Base-by-base conservation (phyloP, 1,140 invertebrate species). In the Lepidurus apus region DNA sequence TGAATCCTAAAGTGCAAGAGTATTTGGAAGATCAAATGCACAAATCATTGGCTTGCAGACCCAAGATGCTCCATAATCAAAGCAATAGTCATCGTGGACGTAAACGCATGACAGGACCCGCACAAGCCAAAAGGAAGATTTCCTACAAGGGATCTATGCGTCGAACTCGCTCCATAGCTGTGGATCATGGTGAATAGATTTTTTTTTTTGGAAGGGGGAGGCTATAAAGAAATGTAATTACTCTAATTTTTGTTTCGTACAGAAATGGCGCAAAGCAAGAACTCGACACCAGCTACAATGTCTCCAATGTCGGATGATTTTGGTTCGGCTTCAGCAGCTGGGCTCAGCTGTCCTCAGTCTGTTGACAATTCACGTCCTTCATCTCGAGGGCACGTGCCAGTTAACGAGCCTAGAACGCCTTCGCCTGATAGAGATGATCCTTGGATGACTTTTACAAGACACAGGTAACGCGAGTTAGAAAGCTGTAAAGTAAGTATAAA, bases 11-110 rank as follows among this genome's bases (percentile, higher is more conserved):
- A 88, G 93, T 96, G 7, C 91, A 93, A 82, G 90, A 92, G 82
- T 96, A 96, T 86, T 86, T 97, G 77, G 93, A 95, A 82, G 93
- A 95, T 83, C 92, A 95, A 82, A 83, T 95, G n/a, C 86, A 93
- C 82, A 93, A 93, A 81, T 90, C 92, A 44, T 91, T 95, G 76
- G 91, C 90, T 34, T 89, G 90, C 82, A 91, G 91, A 82, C 88
- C 89, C 26, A 90, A 89, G 79, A 87, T 93, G 79, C 86, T 93
- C 4, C 34, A 47, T 45, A 65, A 34, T 26, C 81, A 1, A 79
- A 78, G 78, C n/a, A 21, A n/a, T 77, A 79, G 77, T 42, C 74
- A 77, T 44, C 43, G 42, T 17, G 74, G 43, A 44, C 76, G 42
- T 73, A 74, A 13, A 42, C 77, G 79, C n/a, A 65, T n/a, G 17